Evolutionary conservation across 1,140 invertebrate genomes (phyloP).

Genomic region (Mya arenaria): DNA sequence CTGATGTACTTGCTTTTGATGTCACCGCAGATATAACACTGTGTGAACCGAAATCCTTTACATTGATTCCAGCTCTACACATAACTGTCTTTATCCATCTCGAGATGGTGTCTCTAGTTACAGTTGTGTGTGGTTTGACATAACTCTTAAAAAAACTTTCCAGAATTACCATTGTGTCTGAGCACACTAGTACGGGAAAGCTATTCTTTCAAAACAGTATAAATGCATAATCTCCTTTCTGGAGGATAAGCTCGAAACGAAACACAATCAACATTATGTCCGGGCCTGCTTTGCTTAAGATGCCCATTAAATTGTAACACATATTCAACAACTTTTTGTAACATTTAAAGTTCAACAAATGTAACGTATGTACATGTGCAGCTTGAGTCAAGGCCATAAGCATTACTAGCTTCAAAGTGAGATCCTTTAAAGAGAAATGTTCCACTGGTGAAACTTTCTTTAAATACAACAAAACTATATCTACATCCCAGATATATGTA

Average conservation of each 20-base stretch:
- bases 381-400: not conserved
- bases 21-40: not conserved
- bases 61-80: not conserved
- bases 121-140: not conserved
- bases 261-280: not conserved
- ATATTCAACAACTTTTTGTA: not conserved
- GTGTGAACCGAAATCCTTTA: not conserved
- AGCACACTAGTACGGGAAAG: not conserved
- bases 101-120: not conserved
- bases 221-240: not conserved
- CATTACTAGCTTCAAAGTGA: conserved; percentile 4
- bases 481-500: not conserved
- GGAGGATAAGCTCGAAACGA: not conserved
- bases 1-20: not conserved
- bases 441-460: not conserved
- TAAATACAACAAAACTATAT: not conserved
- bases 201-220: not conserved
- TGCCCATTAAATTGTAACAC: not conserved
- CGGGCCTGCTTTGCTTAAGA: not conserved
- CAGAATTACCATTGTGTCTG: not conserved
- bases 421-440: not conserved
- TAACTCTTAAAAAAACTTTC: not conserved
- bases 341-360: not conserved
- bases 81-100: not conserved
- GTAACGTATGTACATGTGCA: not conserved